These are phyloP conservation scores for Meteorus cinctellus DNA, from an alignment of 2,888 invertebrate genomes.

Conservation along the genomic window DNA sequence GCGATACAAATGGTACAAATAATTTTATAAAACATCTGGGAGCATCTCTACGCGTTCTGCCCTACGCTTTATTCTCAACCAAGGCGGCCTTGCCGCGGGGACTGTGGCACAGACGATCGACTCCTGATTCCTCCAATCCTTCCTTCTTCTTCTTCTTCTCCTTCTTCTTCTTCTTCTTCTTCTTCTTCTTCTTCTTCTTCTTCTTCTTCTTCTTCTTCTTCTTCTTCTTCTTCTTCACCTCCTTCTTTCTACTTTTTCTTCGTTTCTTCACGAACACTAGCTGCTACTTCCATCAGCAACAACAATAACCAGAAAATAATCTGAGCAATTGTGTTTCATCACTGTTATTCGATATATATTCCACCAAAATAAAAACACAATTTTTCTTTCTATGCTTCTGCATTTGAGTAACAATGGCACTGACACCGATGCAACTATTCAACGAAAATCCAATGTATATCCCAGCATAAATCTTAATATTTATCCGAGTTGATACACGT, in stretches of 20 bases:
- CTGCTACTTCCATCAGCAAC: neutral
- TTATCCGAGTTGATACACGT: constrained; percentile 16
- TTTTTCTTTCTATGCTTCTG: neutral
- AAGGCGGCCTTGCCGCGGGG: constrained; percentile 55
- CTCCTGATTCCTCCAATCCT: constrained; percentile 31
- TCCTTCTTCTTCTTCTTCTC: constrained; percentile 6
- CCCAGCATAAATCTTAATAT: neutral
- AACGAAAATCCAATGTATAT: constrained; percentile 3
- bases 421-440: neutral
- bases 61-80: constrained; percentile 46
- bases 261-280: neutral
- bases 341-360: neutral
- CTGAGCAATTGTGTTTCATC: neutral
- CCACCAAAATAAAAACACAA: neutral
- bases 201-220: constrained; percentile 1
- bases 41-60: constrained; percentile 40
- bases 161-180: constrained; percentile 1
- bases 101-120: constrained; percentile 49
- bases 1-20: constrained; percentile 25
- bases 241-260: neutral
- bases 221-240: neutral
- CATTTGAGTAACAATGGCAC: neutral
- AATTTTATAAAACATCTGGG: constrained; percentile 37
- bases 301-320: neutral
- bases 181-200: constrained; percentile 15